Evolutionary conservation across 2,797 vertebrate species (phyloP).

Genomic region (Carapus acus): DNA sequence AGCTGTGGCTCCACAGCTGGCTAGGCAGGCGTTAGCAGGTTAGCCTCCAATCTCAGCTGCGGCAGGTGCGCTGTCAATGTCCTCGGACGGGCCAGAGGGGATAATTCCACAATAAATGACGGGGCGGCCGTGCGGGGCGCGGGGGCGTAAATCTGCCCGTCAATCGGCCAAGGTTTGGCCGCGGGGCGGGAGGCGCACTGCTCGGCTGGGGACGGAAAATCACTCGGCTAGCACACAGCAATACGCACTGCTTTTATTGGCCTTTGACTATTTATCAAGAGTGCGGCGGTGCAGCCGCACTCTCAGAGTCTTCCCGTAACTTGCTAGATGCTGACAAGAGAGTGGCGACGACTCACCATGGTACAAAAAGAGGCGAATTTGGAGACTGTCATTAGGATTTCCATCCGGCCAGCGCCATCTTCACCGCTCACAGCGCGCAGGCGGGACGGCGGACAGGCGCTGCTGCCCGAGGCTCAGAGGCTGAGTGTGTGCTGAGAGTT

Average conservation of each 20-base stretch:
- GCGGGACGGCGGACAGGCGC: constrained; percentile 49
- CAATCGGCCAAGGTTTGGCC: constrained; percentile 34
- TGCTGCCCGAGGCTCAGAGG: constrained; percentile 22
- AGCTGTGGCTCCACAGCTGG: constrained; percentile 32
- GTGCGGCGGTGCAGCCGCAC: background rate
- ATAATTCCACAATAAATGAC: background rate
- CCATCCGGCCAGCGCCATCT: constrained; percentile 98
- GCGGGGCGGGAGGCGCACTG: constrained; percentile 55
- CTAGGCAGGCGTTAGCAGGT: constrained; percentile 43
- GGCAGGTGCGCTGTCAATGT: constrained; percentile 60
- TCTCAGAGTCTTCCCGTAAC: background rate
- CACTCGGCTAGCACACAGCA: constrained; percentile 57
- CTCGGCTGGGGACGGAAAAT: constrained; percentile 46
- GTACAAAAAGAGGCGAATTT: constrained; percentile 99
- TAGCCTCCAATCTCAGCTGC: constrained; percentile 48
- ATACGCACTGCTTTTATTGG: constrained; percentile 28
- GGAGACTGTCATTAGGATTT: constrained; percentile 99
- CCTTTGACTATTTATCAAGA: constrained; percentile 36
- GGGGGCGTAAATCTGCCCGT: constrained; percentile 1
- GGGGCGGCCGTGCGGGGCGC: background rate
- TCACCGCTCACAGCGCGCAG: constrained; percentile 77
- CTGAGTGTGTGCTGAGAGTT: constrained; percentile 1
- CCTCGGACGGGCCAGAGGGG: constrained; percentile 4
- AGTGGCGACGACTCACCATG: constrained; percentile 80
- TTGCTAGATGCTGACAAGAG: background rate